Base-by-base conservation (phyloP, 2,888 invertebrate genomes). In the Eupithecia inturbata region DNA sequence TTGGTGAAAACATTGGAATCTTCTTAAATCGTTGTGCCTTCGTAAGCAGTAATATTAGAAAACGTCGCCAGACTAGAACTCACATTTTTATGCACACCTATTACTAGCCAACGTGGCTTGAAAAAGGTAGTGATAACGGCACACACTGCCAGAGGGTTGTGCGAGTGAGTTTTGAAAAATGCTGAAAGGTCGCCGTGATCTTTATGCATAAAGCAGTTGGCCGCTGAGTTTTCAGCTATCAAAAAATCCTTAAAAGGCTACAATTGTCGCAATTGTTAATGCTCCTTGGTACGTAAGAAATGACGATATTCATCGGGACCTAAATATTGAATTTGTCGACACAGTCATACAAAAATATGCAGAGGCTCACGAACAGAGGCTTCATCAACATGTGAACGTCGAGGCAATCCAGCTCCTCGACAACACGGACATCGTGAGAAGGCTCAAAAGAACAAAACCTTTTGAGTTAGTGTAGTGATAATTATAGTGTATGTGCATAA, bases 1-100 rank as follows among this genome's bases (percentile, higher is more conserved):
- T n/a, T 64, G 63, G 10, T 64, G 36, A n/a, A 33, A 64, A 36
- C 63, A 64, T 33, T 2, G 57, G 57, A 57, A 57, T 57, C 10
- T 57, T 57, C 57, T 57, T 26, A 12, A 26, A 57, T 12, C n/a
- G n/a, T n/a, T 19, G 49, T 26, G 22, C 53, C 53, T 22, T 53
- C 53, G 12, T 53, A 26, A 36, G 22, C 53, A 12, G 53, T 22
- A 53, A 22, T 53, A 12, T 4, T 26, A 53, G 22, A 26, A 26
- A 53, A 53, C 49, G 53, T 26, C 22, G 12, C 53, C 5, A 53
- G n/a, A 53, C 6, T 1, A 10, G 53, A 22, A 53, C 10, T 49
- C 9, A n/a, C 3, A 53, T 12, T 22, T 53, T 53, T 53, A 22
- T 53, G 53, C 12, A 26, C 53, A 4, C 22, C 12, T 1, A 53